Percentiles rank a stretch among this genome's conserved stretches.
Conservation (phyloP, 2,797 vertebrate species). For the Xiphophorus birchmanni region DNA sequence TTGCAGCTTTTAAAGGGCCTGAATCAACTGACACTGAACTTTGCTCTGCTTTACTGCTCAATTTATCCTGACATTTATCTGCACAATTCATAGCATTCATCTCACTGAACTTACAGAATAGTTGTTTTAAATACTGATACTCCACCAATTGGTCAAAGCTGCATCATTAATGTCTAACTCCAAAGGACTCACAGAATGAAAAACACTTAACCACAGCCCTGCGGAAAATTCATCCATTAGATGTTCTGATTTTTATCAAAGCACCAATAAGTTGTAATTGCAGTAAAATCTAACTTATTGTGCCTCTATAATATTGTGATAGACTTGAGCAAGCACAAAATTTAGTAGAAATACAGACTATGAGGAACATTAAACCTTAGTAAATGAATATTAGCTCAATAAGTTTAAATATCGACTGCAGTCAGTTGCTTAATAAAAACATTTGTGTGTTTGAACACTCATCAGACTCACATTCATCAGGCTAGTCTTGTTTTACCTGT, state of each 20-base stretch:
- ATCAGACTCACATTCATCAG: background rate
- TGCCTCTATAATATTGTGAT: background rate
- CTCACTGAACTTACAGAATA: background rate
- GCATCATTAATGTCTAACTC: background rate
- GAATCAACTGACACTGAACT: constrained; percentile 18
- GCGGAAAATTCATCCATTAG: background rate
- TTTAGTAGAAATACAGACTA: background rate
- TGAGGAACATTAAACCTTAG: background rate
- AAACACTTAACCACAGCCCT: background rate
- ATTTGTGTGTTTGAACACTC: too few species aligned
- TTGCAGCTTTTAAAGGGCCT: background rate
- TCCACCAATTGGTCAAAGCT: background rate
- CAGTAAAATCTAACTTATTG: background rate
- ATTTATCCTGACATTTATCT: constrained; percentile 20
- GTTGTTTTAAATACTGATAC: background rate
- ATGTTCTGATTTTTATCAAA: background rate
- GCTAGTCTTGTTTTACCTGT: background rate
- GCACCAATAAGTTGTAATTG: background rate
- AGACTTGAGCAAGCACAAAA: background rate
- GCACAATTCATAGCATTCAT: constrained; percentile 13
- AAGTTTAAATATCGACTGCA: background rate
- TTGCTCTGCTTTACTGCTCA: background rate
- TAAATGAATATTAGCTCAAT: background rate
- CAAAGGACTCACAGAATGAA: background rate
- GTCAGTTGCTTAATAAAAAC: background rate